Conservation (phyloP, 1,140 invertebrate genomes). For the Psilanteris sp. region DNA sequence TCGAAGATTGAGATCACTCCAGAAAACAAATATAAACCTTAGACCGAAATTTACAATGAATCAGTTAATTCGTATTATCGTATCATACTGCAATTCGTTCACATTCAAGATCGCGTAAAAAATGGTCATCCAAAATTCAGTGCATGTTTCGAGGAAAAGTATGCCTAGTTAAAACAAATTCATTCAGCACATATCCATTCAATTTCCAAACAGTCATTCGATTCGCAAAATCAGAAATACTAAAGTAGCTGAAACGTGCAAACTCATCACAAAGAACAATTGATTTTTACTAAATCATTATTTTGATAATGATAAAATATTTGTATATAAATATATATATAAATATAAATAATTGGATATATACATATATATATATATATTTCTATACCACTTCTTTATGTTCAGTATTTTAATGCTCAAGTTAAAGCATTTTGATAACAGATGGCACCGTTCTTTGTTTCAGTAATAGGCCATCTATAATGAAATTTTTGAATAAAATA, state of each 20-base stretch:
- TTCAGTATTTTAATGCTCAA: too few relatives aligned
- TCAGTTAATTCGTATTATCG: constrained; percentile 5
- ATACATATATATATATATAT: too few relatives aligned
- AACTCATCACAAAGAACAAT: constrained; percentile 1
- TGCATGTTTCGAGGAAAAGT: constrained; percentile 35
- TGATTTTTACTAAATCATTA: too few relatives aligned
- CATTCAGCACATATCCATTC: constrained; percentile 16
- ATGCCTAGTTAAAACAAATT: constrained; percentile 33
- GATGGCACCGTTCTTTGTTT: too few relatives aligned
- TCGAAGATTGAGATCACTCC: constrained; percentile 5
- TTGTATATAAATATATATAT: too few relatives aligned
- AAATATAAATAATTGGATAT: too few relatives aligned
- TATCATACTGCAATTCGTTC: constrained; percentile 14
- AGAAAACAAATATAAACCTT: constrained; percentile 37
- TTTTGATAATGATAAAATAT: too few relatives aligned
- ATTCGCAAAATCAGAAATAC: constrained; percentile 12
- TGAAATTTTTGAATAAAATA: background rate
- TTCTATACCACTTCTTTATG: too few relatives aligned
- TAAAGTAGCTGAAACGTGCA: background rate
- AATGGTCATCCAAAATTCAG: constrained; percentile 19
- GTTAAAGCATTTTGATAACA: too few relatives aligned
- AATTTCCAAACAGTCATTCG: constrained; percentile 12
- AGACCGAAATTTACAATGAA: constrained; percentile 26
- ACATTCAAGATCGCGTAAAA: constrained; percentile 6
- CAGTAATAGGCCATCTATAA: background rate